Percentiles rank a stretch among this genome's conserved stretches.
Evolutionary conservation across 2,888 invertebrate genomes (phyloP).

Genomic region (Icerya purchasi): DNA sequence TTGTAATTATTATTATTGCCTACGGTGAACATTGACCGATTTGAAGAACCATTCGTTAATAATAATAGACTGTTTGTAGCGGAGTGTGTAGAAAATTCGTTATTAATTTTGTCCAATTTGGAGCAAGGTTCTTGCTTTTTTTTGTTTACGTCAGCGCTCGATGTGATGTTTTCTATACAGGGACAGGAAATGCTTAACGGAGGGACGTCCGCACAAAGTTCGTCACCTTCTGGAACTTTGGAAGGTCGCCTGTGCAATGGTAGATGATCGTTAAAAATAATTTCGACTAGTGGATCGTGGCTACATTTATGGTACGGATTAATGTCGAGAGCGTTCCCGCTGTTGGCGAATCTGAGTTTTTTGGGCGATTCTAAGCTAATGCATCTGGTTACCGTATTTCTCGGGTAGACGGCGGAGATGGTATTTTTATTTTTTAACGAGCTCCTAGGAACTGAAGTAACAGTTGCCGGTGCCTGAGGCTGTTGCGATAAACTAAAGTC

Average conservation of each 20-base stretch:
- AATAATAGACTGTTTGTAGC: too few relatives aligned
- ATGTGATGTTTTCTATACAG: conserved; percentile 49
- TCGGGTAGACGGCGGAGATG: not conserved
- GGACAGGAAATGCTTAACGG: conserved; percentile 42
- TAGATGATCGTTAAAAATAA: conserved; percentile 15
- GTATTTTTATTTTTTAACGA: conserved; percentile 39
- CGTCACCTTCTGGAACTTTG: conserved; percentile 14
- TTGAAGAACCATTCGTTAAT: too few relatives aligned
- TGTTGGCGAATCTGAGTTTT: conserved; percentile 48
- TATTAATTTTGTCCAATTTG: too few relatives aligned
- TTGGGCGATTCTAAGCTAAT: conserved; percentile 68
- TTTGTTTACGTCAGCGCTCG: too few relatives aligned
- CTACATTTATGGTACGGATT: conserved; percentile 24
- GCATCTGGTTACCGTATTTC: conserved; percentile 32
- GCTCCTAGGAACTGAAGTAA: conserved; percentile 36
- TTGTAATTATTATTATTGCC: too few relatives aligned
- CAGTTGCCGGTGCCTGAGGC: not conserved
- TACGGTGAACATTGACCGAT: too few relatives aligned
- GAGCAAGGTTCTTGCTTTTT: too few relatives aligned
- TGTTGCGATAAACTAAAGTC: not conserved
- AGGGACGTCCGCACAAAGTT: conserved; percentile 16
- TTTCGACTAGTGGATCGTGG: conserved; percentile 9
- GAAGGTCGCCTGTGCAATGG: conserved; percentile 15
- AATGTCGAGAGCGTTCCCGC: conserved; percentile 32
- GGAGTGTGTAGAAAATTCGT: too few relatives aligned